Evolutionary conservation across 2,797 vertebrate species (phyloP).

Genomic region (Gadopsis marmoratus): DNA sequence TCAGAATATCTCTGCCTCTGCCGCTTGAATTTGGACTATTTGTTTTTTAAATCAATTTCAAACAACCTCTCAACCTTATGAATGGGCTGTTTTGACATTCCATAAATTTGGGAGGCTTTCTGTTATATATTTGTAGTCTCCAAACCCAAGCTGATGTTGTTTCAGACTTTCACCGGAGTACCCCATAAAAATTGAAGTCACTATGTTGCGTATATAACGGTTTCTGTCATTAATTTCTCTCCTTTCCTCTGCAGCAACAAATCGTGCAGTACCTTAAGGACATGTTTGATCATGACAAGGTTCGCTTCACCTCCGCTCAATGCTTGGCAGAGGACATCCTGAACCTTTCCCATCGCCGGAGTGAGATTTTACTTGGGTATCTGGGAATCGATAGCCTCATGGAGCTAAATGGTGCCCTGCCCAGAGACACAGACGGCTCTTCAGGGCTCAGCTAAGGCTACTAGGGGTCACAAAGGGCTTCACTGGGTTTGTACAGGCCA

Average conservation of each 20-base stretch:
- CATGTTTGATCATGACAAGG: conserved; percentile 98
- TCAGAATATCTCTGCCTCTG: neutral
- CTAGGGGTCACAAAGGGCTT: conserved; percentile 5
- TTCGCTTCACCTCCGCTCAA: conserved; percentile 91
- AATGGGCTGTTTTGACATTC: neutral
- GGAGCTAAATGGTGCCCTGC: conserved; percentile 88
- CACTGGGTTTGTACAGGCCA: conserved; percentile 2
- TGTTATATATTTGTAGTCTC: neutral
- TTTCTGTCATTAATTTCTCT: conserved; percentile 4
- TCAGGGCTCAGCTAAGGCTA: conserved; percentile 37
- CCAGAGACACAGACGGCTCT: conserved; percentile 64
- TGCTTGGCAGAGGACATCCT: conserved; percentile 94
- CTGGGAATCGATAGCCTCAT: conserved; percentile 86
- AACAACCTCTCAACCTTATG: neutral
- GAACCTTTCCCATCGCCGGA: conserved; percentile 94
- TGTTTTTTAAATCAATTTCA: neutral
- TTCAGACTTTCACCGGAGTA: too few species aligned
- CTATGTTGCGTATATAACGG: neutral
- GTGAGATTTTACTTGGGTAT: conserved; percentile 95
- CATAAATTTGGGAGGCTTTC: neutral
- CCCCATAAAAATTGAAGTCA: neutral
- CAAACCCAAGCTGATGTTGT: neutral
- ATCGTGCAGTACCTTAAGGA: conserved; percentile 97
- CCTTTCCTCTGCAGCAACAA: conserved; percentile 89
- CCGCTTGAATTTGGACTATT: neutral